phyloP scores from a whole-genome alignment of 2,888 invertebrate species.

The Drosophila formosana region DNA sequence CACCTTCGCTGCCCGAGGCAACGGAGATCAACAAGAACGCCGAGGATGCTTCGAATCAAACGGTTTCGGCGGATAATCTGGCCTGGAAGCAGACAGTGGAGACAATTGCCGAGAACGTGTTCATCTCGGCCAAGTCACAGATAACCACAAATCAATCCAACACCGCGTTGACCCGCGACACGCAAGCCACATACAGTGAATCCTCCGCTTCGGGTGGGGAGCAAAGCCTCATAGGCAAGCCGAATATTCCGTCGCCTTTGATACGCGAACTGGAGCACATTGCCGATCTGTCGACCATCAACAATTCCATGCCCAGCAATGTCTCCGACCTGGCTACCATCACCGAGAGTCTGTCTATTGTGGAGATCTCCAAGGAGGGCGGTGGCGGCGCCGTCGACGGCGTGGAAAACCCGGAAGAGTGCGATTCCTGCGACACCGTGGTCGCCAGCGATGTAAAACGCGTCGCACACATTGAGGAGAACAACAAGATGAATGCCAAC shows the following conservation, averaged over 20 bases:
- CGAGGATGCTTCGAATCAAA: constrained; percentile 97
- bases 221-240: constrained; percentile 38
- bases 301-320: constrained; percentile 88
- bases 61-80: constrained; percentile 97
- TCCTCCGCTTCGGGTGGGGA: constrained; percentile 64
- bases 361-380: constrained; percentile 84
- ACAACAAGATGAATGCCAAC: constrained; percentile 85
- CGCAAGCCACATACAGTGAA: constrained; percentile 31
- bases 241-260: constrained; percentile 78
- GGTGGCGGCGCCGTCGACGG: neutral
- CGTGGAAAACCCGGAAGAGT: constrained; percentile 8
- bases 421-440: constrained; percentile 17
- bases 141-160: constrained; percentile 87
- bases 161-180: constrained; percentile 31
- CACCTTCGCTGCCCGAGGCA: constrained; percentile 96
- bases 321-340: constrained; percentile 92
- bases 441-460: constrained; percentile 84
- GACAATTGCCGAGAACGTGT: constrained; percentile 93
- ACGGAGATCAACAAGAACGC: constrained; percentile 89
- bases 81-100: constrained; percentile 94
- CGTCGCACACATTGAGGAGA: constrained; percentile 83
- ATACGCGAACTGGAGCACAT: constrained; percentile 87
- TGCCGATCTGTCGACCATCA: constrained; percentile 89
- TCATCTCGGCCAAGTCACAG: constrained; percentile 90
- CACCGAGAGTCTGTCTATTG: constrained; percentile 92